These are phyloP conservation scores for Margarornis squamiger DNA, from an alignment of 2,797 vertebrate genomes.

Conservation along the genomic window DNA sequence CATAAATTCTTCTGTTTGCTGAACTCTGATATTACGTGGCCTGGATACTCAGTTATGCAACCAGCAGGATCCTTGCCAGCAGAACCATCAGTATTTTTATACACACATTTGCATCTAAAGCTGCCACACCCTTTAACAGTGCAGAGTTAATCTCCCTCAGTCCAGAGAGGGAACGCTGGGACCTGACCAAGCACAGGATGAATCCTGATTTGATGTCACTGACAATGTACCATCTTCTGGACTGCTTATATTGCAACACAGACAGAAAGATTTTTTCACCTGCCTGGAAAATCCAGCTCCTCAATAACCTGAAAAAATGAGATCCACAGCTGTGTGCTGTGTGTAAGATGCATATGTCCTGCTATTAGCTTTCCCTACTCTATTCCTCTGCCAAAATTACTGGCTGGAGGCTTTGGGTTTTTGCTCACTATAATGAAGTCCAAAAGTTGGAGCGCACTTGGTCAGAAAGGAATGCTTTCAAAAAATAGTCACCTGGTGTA, in stretches of 20 bases:
- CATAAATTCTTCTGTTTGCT: constrained; percentile 44
- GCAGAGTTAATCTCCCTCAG: not conserved
- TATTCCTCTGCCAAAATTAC: not conserved
- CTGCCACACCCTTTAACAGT: not conserved
- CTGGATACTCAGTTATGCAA: constrained; percentile 36
- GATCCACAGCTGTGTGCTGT: constrained; percentile 26
- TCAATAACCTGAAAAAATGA: not conserved
- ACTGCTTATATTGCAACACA: not conserved
- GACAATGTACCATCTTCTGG: not conserved
- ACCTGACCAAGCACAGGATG: not conserved
- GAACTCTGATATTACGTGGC: constrained; percentile 21
- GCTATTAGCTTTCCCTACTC: not conserved
- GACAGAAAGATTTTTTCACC: not conserved
- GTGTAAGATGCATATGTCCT: not conserved
- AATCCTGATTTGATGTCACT: not conserved
- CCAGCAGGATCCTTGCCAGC: constrained; percentile 9
- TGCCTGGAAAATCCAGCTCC: constrained; percentile 14
- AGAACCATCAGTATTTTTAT: constrained; percentile 3
- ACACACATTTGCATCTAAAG: not conserved
- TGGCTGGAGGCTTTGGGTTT: not conserved
- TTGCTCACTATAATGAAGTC: not conserved
- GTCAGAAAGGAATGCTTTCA: not conserved
- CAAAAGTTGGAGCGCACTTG: not conserved
- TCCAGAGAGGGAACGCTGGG: not conserved
- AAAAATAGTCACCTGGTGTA: not conserved